Base-by-base conservation (phyloP, 1,140 invertebrate genomes). In the Rhyzopertha dominica region DNA sequence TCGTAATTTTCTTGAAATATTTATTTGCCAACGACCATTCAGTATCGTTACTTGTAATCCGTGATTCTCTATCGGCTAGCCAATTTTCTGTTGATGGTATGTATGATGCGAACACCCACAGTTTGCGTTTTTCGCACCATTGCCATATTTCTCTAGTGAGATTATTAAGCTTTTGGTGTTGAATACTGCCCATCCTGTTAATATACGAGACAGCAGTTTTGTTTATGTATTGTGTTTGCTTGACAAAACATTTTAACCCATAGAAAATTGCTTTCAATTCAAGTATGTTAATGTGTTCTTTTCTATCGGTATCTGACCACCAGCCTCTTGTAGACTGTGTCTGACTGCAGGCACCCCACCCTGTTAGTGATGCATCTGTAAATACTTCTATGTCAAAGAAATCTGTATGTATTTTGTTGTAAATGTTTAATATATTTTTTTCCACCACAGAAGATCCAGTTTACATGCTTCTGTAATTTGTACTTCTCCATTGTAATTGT, bases 121-220 rank as follows among this genome's bases (percentile, higher is more conserved):
- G n/a, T n/a, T n/a, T n/a, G n/a, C n/a, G n/a, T n/a, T n/a, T n/a
- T n/a, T n/a, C n/a, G n/a, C n/a, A n/a, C n/a, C n/a, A n/a, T n/a
- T n/a, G n/a, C n/a, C n/a, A n/a, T n/a, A n/a, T n/a, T n/a, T n/a
- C n/a, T n/a, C n/a, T n/a, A n/a, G n/a, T n/a, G n/a, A n/a, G n/a
- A n/a, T n/a, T n/a, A n/a, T n/a, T n/a, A n/a, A n/a, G n/a, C n/a
- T n/a, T n/a, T n/a, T n/a, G n/a, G n/a, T n/a, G n/a, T n/a, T n/a
- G n/a, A n/a, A n/a, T n/a, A n/a, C n/a, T n/a, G n/a, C 51, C 47
- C 1, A 43, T 54, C 9, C 26, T 29, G 31, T 57, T 59, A 12
- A 59, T 50, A 35, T 54, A 68, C 63, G 66, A 64, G 63, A 72
- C 70, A 62, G 70, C 67, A 41, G 57, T 59, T 2, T 42, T 51